Conservation (phyloP, 37 sponge, comb jelly and placozoan species). For the Amphimedon queenslandica region DNA sequence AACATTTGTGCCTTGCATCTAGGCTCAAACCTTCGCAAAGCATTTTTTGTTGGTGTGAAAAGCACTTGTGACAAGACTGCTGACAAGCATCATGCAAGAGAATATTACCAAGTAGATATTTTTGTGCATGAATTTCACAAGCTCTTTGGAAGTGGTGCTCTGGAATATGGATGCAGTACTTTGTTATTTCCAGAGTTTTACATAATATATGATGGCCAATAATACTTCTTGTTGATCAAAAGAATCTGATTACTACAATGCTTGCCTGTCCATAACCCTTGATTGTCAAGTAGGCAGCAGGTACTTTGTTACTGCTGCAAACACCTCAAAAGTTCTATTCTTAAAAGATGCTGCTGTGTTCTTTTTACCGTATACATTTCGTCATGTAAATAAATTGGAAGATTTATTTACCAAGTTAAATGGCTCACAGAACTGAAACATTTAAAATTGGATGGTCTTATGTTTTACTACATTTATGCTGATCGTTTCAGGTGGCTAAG, state of each 20-base stretch:
- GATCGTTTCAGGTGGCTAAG: slow-evolving; percentile 15
- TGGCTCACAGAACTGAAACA: not conserved
- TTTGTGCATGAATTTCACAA: slow-evolving; percentile 37
- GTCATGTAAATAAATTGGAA: not conserved
- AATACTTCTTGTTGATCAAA: not conserved
- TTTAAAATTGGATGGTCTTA: slow-evolving; percentile 18
- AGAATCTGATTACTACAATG: not conserved
- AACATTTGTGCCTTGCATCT: slow-evolving; percentile 20
- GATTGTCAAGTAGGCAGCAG: slow-evolving; percentile 33
- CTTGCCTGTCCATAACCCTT: not conserved
- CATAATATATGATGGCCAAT: not conserved
- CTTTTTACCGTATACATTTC: not conserved
- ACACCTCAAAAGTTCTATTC: too few species aligned
- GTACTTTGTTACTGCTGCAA: too few species aligned
- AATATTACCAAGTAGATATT: slow-evolving; percentile 12
- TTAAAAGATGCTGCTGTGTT: slow-evolving; percentile 12
- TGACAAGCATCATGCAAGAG: not conserved
- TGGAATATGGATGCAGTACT: slow-evolving; percentile 19
- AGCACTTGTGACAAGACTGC: not conserved
- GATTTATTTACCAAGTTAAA: slow-evolving; percentile 13
- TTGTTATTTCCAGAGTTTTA: slow-evolving; percentile 31
- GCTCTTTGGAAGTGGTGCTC: too few species aligned
- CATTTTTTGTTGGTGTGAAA: slow-evolving; percentile 5
- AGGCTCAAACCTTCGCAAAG: slow-evolving; percentile 14
- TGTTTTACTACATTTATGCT: slow-evolving; percentile 24